phyloP scores from a whole-genome alignment of 2,113 vertebrate genomes.

The Pygoscelis antarcticus region DNA sequence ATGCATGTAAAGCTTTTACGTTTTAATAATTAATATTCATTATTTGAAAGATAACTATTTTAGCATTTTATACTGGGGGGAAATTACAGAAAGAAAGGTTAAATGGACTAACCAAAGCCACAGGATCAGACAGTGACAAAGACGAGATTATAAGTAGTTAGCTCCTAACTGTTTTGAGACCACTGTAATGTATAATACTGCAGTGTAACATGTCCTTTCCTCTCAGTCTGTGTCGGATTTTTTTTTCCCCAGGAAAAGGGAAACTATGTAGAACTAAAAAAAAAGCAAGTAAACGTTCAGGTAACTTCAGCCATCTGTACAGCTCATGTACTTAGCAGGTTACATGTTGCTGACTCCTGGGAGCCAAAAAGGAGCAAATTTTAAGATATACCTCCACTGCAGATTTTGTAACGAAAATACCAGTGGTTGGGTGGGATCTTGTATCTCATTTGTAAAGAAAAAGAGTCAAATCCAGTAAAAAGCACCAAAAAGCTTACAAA shows the following conservation, averaged over 20 bases:
- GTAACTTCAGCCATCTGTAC: background rate
- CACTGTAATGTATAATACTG: too few species aligned
- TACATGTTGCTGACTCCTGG: background rate
- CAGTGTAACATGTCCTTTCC: background rate
- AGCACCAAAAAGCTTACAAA: background rate
- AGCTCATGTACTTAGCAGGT: background rate
- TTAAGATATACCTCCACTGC: rapidly evolving
- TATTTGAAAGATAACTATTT: background rate
- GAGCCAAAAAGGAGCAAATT: background rate
- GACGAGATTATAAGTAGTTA: background rate
- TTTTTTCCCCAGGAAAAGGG: background rate
- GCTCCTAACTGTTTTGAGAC: background rate
- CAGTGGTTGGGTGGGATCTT: too few species aligned
- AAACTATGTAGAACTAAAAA: background rate
- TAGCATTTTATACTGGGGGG: background rate
- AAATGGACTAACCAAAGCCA: background rate
- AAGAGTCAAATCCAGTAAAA: background rate
- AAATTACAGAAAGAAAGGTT: background rate
- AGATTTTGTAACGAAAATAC: background rate
- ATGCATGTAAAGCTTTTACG: background rate
- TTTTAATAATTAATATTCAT: background rate
- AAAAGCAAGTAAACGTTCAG: background rate
- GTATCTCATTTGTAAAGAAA: background rate
- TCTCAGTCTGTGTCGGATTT: background rate
- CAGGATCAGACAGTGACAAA: background rate